Evolutionary conservation across 2,888 invertebrate genomes (phyloP).

Genomic region (Scaptomyza reducta): DNA sequence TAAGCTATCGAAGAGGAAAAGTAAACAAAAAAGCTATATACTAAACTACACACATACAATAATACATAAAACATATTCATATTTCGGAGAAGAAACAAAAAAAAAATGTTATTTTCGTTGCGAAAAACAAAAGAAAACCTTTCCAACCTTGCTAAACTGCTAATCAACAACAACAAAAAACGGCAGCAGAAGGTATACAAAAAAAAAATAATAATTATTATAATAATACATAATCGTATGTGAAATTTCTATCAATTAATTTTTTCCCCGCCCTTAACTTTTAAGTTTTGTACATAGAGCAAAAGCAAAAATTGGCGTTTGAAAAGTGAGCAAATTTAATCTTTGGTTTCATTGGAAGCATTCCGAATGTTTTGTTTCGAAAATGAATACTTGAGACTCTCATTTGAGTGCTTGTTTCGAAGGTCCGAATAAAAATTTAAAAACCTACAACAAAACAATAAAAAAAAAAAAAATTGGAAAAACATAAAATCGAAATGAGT

Average conservation of each 20-base stretch:
- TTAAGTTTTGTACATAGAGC: slow-evolving; percentile 69
- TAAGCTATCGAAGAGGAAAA: slow-evolving; percentile 56
- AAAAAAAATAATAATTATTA: neutral
- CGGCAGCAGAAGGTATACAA: slow-evolving; percentile 11
- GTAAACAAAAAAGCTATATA: slow-evolving; percentile 39
- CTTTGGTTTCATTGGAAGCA: slow-evolving; percentile 59
- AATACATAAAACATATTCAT: slow-evolving; percentile 57
- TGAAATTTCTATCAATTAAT: slow-evolving; percentile 45
- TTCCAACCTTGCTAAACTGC: slow-evolving; percentile 29
- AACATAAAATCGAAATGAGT: slow-evolving; percentile 44
- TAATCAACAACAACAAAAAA: slow-evolving; percentile 15
- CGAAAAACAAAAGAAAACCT: slow-evolving; percentile 10
- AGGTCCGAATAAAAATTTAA: slow-evolving; percentile 69
- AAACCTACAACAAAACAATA: slow-evolving; percentile 67
- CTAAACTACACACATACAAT: slow-evolving; percentile 59
- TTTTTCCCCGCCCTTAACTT: slow-evolving; percentile 39
- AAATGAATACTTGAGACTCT: slow-evolving; percentile 49
- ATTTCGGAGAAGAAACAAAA: slow-evolving; percentile 32
- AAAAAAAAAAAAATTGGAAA: slow-evolving; percentile 64
- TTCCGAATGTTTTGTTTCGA: slow-evolving; percentile 60
- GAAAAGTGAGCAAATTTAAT: slow-evolving; percentile 37
- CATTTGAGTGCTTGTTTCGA: slow-evolving; percentile 38
- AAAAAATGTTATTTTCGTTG: slow-evolving; percentile 51
- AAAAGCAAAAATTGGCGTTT: slow-evolving; percentile 50
- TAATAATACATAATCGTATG: slow-evolving; percentile 16